Conservation (phyloP, 2,888 invertebrate genomes). For the Ochropleura leucogaster region DNA sequence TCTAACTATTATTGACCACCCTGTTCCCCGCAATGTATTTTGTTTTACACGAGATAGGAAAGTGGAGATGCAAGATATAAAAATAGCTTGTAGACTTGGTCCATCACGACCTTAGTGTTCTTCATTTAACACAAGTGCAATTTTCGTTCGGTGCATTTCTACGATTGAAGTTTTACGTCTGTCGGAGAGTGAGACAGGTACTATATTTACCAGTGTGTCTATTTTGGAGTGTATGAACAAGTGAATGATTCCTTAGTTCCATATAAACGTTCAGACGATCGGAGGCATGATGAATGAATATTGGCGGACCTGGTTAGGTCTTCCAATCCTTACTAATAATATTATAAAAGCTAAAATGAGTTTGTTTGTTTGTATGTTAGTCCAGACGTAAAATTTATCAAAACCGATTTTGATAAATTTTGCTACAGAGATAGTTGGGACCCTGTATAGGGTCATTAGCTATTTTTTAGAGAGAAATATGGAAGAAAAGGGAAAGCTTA, state of each 20-base stretch:
- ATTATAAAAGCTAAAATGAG: no score
- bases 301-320: background rate
- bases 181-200: background rate
- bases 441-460: no score
- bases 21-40: background rate
- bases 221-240: background rate
- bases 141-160: slow-evolving; percentile 14
- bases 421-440: no score
- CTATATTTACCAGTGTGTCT: background rate
- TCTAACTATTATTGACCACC: background rate
- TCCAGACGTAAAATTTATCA: no score
- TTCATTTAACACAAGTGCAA: slow-evolving; percentile 21
- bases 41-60: background rate
- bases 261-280: background rate
- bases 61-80: slow-evolving; percentile 15
- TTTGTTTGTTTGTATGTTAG: no score
- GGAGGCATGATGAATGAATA: background rate
- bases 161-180: slow-evolving; percentile 37
- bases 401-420: no score
- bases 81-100: slow-evolving; percentile 28
- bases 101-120: slow-evolving; percentile 1
- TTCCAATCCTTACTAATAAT: no score
- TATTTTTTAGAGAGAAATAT: no score
- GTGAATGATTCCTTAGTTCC: background rate
- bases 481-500: no score